Base-by-base conservation (phyloP, 2,888 invertebrate genomes). In the Thereva unica region DNA sequence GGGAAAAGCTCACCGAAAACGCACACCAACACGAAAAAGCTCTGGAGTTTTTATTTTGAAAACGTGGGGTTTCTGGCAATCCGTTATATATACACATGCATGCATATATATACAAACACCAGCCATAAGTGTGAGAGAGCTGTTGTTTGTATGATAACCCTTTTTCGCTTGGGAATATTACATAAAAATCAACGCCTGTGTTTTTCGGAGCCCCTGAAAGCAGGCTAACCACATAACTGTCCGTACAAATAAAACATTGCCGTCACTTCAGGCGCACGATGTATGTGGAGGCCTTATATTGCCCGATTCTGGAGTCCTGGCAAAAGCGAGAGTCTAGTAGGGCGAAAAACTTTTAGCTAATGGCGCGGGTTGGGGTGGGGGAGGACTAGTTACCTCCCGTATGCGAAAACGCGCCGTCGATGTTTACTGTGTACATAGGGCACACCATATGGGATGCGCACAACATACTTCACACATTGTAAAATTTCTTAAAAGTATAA, bases 131-230 rank as follows among this genome's bases (percentile, higher is more conserved):
- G 35, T 2, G 23, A 45, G 47, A 38, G 34, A 50, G 38, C 49
- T 49, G 61, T 61, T 40, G 50, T 61, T 61, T 61, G 50, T 53
- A 53, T 53, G 23, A 64, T 52, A 64, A 64, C 53, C 64, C 64
- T 64, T 64, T 64, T 45, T 34, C 40, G 34, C 54, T 35, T 23
- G 23, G 12, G 12, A 64, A 12, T 42, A 38, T 53, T 64, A 64
- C 44, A 64, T 64, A 64, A 64, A 64, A 64, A 64, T 64, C 52
- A 53, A 42, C 64, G 64, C 63, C 41, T 64, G 53, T 53, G 53
- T 53, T 54, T 64, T 64, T 64, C 45, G 53, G 40, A 38, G 49
- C 45, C 40, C 47, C 12, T 9, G 50, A 45, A 65, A 52, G 61
- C 44, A 59, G 50, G 49, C 50, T 52, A 53, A 52, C 35, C 66